Percentiles rank a stretch among this genome's conserved stretches.
Conservation (phyloP, 2,888 invertebrate genomes). For the Sarcophaga carnaria region DNA sequence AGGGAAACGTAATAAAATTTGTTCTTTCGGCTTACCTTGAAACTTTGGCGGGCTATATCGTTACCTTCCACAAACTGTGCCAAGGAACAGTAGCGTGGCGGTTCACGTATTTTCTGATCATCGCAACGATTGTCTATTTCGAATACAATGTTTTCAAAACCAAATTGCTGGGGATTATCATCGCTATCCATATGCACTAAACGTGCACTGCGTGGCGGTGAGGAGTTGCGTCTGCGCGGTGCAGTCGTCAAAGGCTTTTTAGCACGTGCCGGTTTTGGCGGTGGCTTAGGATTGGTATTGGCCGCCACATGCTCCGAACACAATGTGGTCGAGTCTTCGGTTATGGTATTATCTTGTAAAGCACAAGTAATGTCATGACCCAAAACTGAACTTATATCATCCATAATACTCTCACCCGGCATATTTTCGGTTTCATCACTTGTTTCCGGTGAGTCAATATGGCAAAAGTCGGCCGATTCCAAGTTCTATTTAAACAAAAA, state of each 20-base stretch:
- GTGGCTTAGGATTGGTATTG: conserved; percentile 37
- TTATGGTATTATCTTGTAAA: conserved; percentile 87
- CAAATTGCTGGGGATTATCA: conserved; percentile 83
- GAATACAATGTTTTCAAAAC: conserved; percentile 89
- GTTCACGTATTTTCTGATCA: conserved; percentile 83
- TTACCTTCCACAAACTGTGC: conserved; percentile 85
- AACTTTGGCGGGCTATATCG: conserved; percentile 90
- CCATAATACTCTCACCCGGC: conserved; percentile 90
- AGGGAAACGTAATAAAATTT: background rate
- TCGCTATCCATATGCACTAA: conserved; percentile 83
- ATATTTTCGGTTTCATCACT: conserved; percentile 89
- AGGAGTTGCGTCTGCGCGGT: conserved; percentile 83
- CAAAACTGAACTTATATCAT: conserved; percentile 89
- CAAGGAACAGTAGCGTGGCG: conserved; percentile 88
- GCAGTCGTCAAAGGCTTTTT: conserved; percentile 71
- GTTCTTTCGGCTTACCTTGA: conserved; percentile 82
- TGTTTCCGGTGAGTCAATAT: conserved; percentile 92
- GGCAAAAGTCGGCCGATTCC: conserved; percentile 84
- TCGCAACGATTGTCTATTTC: conserved; percentile 83
- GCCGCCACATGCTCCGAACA: conserved; percentile 82
- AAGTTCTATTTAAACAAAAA: conserved; percentile 78
- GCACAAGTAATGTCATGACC: conserved; percentile 87
- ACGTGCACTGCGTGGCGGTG: conserved; percentile 78
- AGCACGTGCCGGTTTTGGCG: conserved; percentile 64
- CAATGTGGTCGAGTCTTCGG: conserved; percentile 87